Base-by-base conservation (phyloP, 2,888 invertebrate species). In the Andrena flavipes region DNA sequence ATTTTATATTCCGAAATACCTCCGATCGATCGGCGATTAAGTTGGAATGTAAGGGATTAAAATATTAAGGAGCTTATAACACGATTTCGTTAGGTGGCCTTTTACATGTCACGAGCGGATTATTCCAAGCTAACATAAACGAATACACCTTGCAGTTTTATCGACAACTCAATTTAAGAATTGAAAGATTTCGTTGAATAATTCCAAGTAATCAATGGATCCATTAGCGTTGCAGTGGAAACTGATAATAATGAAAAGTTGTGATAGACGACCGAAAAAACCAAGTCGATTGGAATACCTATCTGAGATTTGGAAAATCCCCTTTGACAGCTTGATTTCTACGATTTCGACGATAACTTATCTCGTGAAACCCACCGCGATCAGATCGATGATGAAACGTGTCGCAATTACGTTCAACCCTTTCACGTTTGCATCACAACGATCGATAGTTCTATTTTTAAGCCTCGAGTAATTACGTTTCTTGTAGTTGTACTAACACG, bases 351-450 rank as follows among this genome's bases (percentile, higher is more conserved):
- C 30, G 51, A 69, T 71, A 68, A 77, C 71, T 78, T 84, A 64
- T 82, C 42, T 70, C 7, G 72, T 68, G 88, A 88, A 88, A 88
- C 79, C 85, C 71, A 76, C 16, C 60, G 74, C 62, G 62, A 81
- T 68, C 78, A 6, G 67, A 75, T 83, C 76, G 85, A 82, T 82
- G 65, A 48, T 62, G 76, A 80, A 82, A 79, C 75, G 35, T 20
- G 26, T 65, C 82, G 80, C 56, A 88, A 88, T 88, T 77, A 78
- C 81, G 56, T 59, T 30, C 62, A 20, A 63, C 62, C 64, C 70
- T 65, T 67, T 68, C 72, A 26, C 62, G 51, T 76, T 51, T 70
- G 75, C 73, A 51, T 64, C 75, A 65, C 35, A 48, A 42, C 64
- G 68, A 68, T 71, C 63, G 20, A 62, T 65, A 26, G 63, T 71